These are phyloP conservation scores for Ovibos moschatus DNA, from an alignment of 2,113 vertebrate species.

Conservation along the genomic window DNA sequence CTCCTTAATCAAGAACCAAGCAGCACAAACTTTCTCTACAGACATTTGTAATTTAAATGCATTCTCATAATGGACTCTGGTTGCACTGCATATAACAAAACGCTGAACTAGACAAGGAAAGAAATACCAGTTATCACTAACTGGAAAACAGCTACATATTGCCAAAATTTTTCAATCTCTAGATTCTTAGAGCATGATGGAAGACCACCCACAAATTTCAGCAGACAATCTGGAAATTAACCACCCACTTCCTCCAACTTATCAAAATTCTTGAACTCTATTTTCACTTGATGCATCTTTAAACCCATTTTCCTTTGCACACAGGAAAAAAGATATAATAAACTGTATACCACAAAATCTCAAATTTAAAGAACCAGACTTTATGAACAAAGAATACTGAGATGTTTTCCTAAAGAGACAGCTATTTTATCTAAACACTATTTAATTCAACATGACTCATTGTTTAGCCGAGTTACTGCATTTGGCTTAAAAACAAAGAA, in stretches of 20 bases:
- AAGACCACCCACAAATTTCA: slow-evolving; percentile 75
- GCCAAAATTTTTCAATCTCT: slow-evolving; percentile 57
- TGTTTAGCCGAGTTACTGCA: slow-evolving; percentile 36
- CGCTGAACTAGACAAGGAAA: neutral
- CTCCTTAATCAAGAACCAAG: slow-evolving; percentile 37
- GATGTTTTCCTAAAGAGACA: slow-evolving; percentile 41
- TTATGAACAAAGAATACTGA: slow-evolving; percentile 23
- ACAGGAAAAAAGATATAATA: slow-evolving; percentile 19
- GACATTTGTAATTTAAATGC: neutral
- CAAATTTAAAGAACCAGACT: neutral
- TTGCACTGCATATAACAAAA: slow-evolving; percentile 34
- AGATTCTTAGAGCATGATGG: slow-evolving; percentile 66
- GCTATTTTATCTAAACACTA: slow-evolving; percentile 63
- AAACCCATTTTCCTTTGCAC: neutral
- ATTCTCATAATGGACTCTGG: slow-evolving; percentile 37
- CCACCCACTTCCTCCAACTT: neutral
- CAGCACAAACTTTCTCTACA: neutral
- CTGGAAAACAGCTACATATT: slow-evolving; percentile 39
- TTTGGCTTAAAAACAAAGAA: slow-evolving; percentile 55
- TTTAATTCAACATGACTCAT: slow-evolving; percentile 11
- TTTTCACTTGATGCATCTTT: neutral
- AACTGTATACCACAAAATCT: slow-evolving; percentile 7
- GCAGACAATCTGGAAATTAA: neutral
- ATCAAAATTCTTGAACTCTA: slow-evolving; percentile 33
- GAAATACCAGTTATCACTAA: slow-evolving; percentile 55